These are phyloP conservation scores for Thecophora atra DNA, from an alignment of 2,888 invertebrate species.

Conservation along the genomic window DNA sequence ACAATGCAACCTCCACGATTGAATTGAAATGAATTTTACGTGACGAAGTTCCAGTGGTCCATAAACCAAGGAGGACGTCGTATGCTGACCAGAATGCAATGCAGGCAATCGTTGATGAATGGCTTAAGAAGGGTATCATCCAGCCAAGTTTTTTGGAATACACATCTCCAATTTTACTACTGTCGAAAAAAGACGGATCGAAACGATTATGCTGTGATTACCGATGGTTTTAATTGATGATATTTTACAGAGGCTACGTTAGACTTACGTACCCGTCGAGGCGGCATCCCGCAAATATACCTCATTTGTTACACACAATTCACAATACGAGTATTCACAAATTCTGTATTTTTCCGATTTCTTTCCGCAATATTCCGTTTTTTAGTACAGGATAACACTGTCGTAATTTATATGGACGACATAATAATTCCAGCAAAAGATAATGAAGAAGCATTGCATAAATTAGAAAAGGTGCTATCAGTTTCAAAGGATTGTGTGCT, in stretches of 20 bases:
- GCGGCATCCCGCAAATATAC: constrained; percentile 39
- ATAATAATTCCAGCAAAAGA: constrained; percentile 39
- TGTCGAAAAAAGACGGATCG: constrained; percentile 7
- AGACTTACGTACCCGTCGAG: constrained; percentile 44
- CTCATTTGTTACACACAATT: constrained; percentile 41
- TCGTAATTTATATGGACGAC: constrained; percentile 39
- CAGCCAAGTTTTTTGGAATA: not conserved
- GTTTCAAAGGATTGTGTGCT: constrained; percentile 35
- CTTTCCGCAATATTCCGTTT: constrained; percentile 25
- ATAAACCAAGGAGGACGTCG: constrained; percentile 16
- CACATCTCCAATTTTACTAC: not conserved
- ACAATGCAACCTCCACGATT: not conserved
- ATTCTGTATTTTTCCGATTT: constrained; percentile 41
- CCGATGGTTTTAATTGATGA: constrained; percentile 43
- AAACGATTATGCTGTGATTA: constrained; percentile 42
- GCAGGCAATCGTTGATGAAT: not conserved
- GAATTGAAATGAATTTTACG: constrained; percentile 18
- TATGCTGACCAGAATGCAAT: not conserved
- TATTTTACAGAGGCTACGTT: constrained; percentile 42
- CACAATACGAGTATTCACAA: constrained; percentile 45
- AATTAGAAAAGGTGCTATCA: constrained; percentile 32
- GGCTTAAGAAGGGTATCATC: constrained; percentile 2
- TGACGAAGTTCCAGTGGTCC: constrained; percentile 25
- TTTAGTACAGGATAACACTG: constrained; percentile 15
- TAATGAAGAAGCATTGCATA: constrained; percentile 34